Base-by-base conservation (phyloP, 2,888 invertebrate species). In the Laothoe populi region DNA sequence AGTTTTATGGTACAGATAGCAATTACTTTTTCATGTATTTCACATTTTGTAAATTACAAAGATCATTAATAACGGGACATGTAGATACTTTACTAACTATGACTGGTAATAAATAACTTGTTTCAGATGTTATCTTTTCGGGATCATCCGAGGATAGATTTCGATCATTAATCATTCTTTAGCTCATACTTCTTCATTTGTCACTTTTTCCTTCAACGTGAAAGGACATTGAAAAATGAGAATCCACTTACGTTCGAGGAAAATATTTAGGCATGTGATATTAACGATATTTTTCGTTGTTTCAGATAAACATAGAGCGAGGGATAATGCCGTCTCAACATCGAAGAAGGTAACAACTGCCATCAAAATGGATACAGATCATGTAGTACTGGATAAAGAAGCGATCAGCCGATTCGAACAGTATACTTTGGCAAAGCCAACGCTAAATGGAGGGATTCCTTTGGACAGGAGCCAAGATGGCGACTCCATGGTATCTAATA, bases 401-500 rank as follows among this genome's bases (percentile, higher is more conserved):
- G 85, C 90, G 74, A 92, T 92, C 86, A 90, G 81, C 78, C 88
- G 92, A 72, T 92, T 91, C 74, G 93, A 92, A 77, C 92, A 92
- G 78, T 92, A 92, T 78, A 88, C 91, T 72, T 80, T 92, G 82
- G 87, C 92, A 73, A 93, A 92, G 79, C 88, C 93, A 64, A 77
- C 88, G 66, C 83, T 92, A 77, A 93, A 92, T 81, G 93, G 93
- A 71, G 90, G 90, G 57, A 92, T 93, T 71, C 88, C 93, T 70
- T 87, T 93, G 87, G 93, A 93, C 73, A 88, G 91, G 81, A 93
- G 93, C 88, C 93, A 93, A 85, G 93, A 93, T 79, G 87, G 78
- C 72, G 93, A 92, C 78, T 91, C 91, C 60, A 85, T 90, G 86
- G 88, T 82, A 78, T 92, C 93, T 73, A 92, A 89, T 78, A 91